Conservation (phyloP, 2,888 invertebrate species). For the Andrena bicolor region DNA sequence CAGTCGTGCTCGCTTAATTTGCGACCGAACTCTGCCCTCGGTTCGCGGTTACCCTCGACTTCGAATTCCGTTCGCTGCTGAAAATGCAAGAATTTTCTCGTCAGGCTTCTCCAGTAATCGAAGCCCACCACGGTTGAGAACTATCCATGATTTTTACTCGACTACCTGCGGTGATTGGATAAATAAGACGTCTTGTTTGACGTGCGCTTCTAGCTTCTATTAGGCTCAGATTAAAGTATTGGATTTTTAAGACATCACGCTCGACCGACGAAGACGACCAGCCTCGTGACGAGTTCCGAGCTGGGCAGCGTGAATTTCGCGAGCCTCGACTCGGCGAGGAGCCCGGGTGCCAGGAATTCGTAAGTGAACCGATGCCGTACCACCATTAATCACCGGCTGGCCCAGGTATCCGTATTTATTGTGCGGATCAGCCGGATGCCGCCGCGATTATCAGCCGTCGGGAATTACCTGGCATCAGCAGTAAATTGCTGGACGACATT, state of each 20-base stretch:
- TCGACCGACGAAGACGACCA: not conserved
- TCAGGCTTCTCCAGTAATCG: not conserved
- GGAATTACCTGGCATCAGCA: conserved; percentile 75
- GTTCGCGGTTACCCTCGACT: conserved; percentile 8
- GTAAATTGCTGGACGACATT: conserved; percentile 70
- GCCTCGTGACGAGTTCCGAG: not conserved
- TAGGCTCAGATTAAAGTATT: too few relatives aligned
- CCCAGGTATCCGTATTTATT: conserved; percentile 75
- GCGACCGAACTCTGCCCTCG: not conserved
- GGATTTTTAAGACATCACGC: not conserved
- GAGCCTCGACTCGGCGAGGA: not conserved
- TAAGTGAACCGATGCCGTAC: conserved; percentile 30
- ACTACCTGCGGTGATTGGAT: not conserved
- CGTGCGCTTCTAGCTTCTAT: not conserved
- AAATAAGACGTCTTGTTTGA: not conserved
- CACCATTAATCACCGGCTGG: conserved; percentile 62
- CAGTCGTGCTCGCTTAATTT: conserved; percentile 42
- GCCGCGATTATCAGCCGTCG: conserved; percentile 72
- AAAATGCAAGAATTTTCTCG: conserved; percentile 6
- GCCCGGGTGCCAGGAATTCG: conserved; percentile 29
- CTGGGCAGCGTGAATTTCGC: not conserved
- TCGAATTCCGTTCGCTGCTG: conserved; percentile 22
- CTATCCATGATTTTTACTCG: not conserved
- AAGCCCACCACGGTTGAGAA: not conserved
- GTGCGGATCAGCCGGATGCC: conserved; percentile 72